Evolutionary conservation across 2,888 invertebrate genomes (phyloP).

Genomic region (Drosophila nr. medialis): DNA sequence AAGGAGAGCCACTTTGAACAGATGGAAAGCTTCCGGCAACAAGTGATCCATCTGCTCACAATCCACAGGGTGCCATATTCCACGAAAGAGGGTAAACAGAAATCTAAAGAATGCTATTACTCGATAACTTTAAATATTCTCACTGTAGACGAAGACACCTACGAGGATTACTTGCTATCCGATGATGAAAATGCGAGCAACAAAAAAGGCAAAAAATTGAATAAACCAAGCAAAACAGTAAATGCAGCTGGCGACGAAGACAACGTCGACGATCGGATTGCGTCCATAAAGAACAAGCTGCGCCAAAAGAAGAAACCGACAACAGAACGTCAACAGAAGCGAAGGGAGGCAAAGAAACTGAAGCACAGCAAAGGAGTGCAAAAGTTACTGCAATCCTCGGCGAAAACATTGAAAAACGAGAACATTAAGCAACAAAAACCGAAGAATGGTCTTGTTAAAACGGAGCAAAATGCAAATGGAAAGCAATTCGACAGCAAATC

Average conservation of each 20-base stretch:
- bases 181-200: conserved; percentile 55
- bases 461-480: conserved; percentile 29
- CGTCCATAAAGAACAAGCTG: conserved; percentile 83
- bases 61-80: conserved; percentile 83
- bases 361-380: conserved; percentile 83
- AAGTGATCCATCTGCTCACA: conserved; percentile 76
- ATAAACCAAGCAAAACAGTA: conserved; percentile 4
- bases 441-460: conserved; percentile 47
- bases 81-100: conserved; percentile 74
- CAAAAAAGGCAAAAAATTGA: conserved; percentile 40
- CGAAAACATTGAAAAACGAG: conserved; percentile 82
- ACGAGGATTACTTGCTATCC: conserved; percentile 79
- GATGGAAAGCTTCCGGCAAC: conserved; percentile 43
- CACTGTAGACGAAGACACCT: conserved; percentile 61
- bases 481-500: conserved; percentile 81
- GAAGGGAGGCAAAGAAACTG: conserved; percentile 80
- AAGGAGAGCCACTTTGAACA: conserved; percentile 13
- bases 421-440: conserved; percentile 70
- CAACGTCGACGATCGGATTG: conserved; percentile 71
- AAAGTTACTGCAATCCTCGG: conserved; percentile 78
- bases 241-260: conserved; percentile 65
- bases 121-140: conserved; percentile 19
- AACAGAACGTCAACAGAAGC: conserved; percentile 79
- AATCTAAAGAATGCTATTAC: background rate
- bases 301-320: conserved; percentile 81